These are phyloP conservation scores for Temnothorax rugatulus DNA, from an alignment of 2,888 invertebrate species.

Conservation along the genomic window DNA sequence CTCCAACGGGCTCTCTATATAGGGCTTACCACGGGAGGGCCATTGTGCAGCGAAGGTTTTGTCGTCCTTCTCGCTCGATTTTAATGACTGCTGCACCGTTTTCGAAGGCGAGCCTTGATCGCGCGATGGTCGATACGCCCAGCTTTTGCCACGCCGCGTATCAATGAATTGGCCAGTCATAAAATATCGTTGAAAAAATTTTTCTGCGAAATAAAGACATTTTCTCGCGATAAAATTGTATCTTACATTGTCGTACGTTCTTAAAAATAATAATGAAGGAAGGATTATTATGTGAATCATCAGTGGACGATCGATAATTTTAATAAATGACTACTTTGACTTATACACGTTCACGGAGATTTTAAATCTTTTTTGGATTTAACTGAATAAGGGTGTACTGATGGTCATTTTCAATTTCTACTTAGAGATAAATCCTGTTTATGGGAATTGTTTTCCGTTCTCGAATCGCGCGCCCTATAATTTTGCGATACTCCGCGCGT, in stretches of 20 bases:
- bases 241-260: background rate
- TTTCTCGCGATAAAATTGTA: background rate
- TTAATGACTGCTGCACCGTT: conserved; percentile 61
- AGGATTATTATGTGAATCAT: background rate
- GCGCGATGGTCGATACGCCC: background rate
- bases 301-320: background rate
- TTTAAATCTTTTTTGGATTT: background rate
- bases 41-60: conserved; percentile 68
- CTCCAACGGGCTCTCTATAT: conserved; percentile 50
- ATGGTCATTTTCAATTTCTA: background rate
- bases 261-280: background rate
- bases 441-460: background rate
- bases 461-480: background rate
- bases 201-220: background rate
- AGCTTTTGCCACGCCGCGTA: background rate
- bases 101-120: conserved; percentile 16
- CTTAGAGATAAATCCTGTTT: background rate
- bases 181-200: background rate
- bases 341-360: background rate
- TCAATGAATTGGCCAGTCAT: background rate
- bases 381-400: background rate
- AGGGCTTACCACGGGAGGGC: conserved; percentile 46
- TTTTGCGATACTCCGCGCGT: background rate
- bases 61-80: conserved; percentile 62
- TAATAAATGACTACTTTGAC: background rate